phyloP scores from a whole-genome alignment of 2,797 vertebrate genomes.

The Centropyge bicolor region DNA sequence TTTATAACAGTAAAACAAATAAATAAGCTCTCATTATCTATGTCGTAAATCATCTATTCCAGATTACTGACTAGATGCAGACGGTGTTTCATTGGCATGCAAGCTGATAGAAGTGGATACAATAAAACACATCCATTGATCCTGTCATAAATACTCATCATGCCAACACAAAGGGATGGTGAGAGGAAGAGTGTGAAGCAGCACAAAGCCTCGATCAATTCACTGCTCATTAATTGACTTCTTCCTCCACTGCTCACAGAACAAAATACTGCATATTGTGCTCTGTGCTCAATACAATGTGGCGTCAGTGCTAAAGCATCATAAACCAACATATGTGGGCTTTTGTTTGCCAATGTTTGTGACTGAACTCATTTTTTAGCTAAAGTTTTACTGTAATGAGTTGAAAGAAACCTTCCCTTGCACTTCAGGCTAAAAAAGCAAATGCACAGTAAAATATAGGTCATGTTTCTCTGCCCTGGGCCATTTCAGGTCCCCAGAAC shows the following conservation, averaged over 20 bases:
- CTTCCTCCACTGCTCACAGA: not conserved
- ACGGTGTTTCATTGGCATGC: not conserved
- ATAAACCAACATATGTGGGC: not conserved
- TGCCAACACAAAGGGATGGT: slow-evolving; percentile 9
- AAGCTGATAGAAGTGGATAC: not conserved
- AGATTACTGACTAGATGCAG: not conserved
- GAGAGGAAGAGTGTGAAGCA: slow-evolving; percentile 29
- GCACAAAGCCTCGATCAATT: slow-evolving; percentile 39
- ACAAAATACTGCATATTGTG: slow-evolving; percentile 11
- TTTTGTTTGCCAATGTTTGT: slow-evolving; percentile 5
- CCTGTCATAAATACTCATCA: slow-evolving; percentile 29
- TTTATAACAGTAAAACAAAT: not conserved
- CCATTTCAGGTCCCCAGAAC: slow-evolving; percentile 47
- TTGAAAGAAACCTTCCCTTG: slow-evolving; percentile 9
- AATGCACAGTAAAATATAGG: slow-evolving; percentile 41
- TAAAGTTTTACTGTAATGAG: slow-evolving; percentile 6
- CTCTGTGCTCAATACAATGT: not conserved
- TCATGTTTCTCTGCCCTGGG: slow-evolving; percentile 39
- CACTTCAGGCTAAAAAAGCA: not conserved
- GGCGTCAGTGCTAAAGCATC: not conserved
- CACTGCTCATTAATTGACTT: slow-evolving; percentile 28
- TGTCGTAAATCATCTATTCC: not conserved
- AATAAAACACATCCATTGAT: slow-evolving; percentile 35
- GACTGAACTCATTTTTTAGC: not conserved
- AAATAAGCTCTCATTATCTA: not conserved